Base-by-base conservation (phyloP, 30 jellyfish, hydroid and myxozoan genomes). In the Aurelia aurita region DNA sequence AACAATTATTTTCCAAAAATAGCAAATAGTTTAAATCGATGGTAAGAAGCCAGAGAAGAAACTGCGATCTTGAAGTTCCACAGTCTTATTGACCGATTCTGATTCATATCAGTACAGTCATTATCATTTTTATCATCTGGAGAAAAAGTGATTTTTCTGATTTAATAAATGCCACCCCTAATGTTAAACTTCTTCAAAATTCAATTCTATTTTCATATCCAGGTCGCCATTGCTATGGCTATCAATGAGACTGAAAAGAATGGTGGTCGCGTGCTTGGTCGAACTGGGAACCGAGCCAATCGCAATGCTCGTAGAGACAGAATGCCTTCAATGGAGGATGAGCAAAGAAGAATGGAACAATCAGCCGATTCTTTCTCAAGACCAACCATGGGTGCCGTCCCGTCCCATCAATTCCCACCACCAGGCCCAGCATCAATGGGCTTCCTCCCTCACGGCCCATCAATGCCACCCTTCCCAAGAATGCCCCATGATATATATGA, bases 171-270 rank as follows among this genome's bases (percentile, higher is more conserved):
- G 15, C 51, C 51, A 9, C 1, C 14, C 16, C 12, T 6, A 6
- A 39, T 5, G 51, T 4, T 39, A 6, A 2, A 39, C 9, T 39
- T 39, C 51, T 39, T 39, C 51, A 39, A 39, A 39, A 39, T 39
- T 39, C 51, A 39, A 6, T 39, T 39, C 51, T 39, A 9, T 8
- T 39, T 2, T 39, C 47, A 19, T n/a, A 5, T 58, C 64, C 63
- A 83, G 93, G 99, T 94, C 53, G 99, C 99, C 11, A 94, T 94
- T 23, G 99, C 99, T n/a, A 67, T 94, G 96, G 99, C 99, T 22
- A 76, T 94, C 8, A 80, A 91, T 18, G 99, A 94, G 45, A 89
- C 99, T 0, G 99, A 94, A 85, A 78, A 87, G 69, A 94, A 94
- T 74, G 99, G 99, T 57, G 99, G 99, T 13, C 86, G 99, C 22